Evolutionary conservation across 2,797 vertebrate genomes (phyloP).

Genomic region (Sebastes oblongus): DNA sequence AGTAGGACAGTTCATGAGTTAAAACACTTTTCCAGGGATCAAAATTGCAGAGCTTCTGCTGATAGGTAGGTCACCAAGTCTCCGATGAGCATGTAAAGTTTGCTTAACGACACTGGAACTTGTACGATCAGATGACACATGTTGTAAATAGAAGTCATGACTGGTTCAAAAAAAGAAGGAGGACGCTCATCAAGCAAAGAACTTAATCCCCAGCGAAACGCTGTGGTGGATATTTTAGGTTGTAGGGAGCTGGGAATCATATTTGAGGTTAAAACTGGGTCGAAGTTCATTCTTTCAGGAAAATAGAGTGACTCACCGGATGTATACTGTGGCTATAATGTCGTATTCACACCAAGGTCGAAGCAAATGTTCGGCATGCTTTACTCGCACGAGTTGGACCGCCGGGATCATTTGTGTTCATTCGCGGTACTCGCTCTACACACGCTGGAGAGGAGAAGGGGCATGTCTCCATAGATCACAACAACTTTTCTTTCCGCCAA

Average conservation of each 20-base stretch:
- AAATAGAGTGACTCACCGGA: neutral
- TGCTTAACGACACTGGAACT: conserved; percentile 11
- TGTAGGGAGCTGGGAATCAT: neutral
- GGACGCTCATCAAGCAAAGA: neutral
- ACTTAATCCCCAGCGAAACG: neutral
- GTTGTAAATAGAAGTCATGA: conserved; percentile 2
- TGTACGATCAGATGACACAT: conserved; percentile 3
- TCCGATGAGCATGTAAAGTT: conserved; percentile 14
- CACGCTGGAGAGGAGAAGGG: too few relatives aligned
- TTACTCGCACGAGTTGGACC: too few relatives aligned
- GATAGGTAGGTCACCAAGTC: conserved; percentile 37
- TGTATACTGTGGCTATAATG: too few relatives aligned
- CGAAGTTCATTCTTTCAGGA: neutral
- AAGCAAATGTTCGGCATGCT: too few relatives aligned
- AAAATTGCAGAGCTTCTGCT: conserved; percentile 9
- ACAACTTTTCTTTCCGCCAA: too few relatives aligned
- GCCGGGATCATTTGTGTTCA: too few relatives aligned
- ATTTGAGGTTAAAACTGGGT: conserved; percentile 2
- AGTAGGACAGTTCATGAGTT: conserved; percentile 34
- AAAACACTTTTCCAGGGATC: conserved; percentile 19
- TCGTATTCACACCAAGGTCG: too few relatives aligned
- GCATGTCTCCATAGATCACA: too few relatives aligned
- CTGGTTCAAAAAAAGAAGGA: conserved; percentile 14
- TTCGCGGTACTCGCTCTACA: too few relatives aligned
- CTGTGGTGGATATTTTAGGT: neutral